Evolutionary conservation across 2,797 vertebrate genomes (phyloP), one percentile per base, ranked within the genome.

Genomic region (Sebastes baramenuke): DNA sequence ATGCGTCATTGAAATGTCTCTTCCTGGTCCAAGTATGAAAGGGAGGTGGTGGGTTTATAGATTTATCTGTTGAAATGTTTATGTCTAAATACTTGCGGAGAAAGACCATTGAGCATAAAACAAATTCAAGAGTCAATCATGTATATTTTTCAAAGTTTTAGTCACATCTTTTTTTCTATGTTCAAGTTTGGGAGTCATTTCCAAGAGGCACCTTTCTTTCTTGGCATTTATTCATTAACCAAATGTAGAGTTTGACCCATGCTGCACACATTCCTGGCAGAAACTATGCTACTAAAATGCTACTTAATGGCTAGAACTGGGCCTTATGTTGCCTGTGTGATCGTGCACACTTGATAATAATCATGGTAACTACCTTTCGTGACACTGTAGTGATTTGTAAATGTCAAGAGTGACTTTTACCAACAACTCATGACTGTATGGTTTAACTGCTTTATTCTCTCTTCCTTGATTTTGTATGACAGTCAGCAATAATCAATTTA

Each of bases 151-250:
- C 1, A 68, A 10, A 2, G 58, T 55, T 88, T 84, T 22, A n/a
- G 9, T 66, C 32, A 22, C 32, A 18, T 60, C 1, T 16, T 3
- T 29, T n/a, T 60, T 22, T 34, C 60, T 65, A 1, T 64, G 34
- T 36, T 77, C 7, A 65, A 55, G 72, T 38, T 56, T 74, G 14
- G 6, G 46, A 72, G 62, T 56, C 24, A 7, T 77, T 85, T 84
- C 64, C 12, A 77, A 81, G 76, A 80, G 59, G 46, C 84, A 71
- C 59, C 22, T 22, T 25, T 71, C 78, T 82, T 79, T 81, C 81
- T 88, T 78, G 82, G 49, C 65, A 79, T 91, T 87, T 94, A 95
- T 88, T 95, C 85, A 94, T 95, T 94, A 95, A 94, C 94, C 77
- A 83, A 61, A 88, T 32, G 80, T 87, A 92, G 93, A 94, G 92